phyloP scores from a whole-genome alignment of 1,140 invertebrate species.

The Drosophila asahinai region DNA sequence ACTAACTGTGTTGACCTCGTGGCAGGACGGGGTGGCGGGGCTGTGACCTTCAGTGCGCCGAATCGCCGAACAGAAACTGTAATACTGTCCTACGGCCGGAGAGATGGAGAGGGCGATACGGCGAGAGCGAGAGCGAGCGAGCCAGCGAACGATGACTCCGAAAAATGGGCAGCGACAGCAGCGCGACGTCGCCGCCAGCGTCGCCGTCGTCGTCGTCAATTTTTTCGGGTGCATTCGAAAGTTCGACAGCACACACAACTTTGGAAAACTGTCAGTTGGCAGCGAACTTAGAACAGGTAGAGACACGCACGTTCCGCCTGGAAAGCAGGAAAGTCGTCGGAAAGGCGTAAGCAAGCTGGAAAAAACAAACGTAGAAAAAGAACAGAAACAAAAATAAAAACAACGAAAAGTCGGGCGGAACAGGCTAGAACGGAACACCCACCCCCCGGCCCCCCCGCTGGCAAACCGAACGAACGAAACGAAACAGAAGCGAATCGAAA shows the following conservation, averaged over 20 bases:
- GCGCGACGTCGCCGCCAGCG: conserved; percentile 6
- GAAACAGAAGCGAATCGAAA: conserved; percentile 13
- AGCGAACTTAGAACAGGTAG: conserved; percentile 85
- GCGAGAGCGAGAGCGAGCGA: not conserved
- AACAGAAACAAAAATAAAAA: not conserved
- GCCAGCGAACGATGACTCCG: conserved; percentile 43
- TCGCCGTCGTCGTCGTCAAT: conserved; percentile 27
- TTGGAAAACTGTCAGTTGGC: conserved; percentile 85
- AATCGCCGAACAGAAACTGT: conserved; percentile 19
- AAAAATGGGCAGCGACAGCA: conserved; percentile 34
- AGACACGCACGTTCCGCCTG: conserved; percentile 80
- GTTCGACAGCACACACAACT: conserved; percentile 78
- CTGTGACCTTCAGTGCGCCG: conserved; percentile 30
- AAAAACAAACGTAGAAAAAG: not conserved
- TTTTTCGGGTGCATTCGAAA: conserved; percentile 80
- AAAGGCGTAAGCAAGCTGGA: conserved; percentile 15
- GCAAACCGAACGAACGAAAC: conserved; percentile 6
- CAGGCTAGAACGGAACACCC: conserved; percentile 30
- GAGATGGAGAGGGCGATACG: not conserved
- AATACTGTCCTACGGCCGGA: conserved; percentile 28
- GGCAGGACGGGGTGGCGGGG: not conserved
- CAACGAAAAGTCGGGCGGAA: conserved; percentile 16
- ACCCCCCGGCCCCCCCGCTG: not conserved
- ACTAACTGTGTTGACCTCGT: conserved; percentile 19
- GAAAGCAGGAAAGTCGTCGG: conserved; percentile 28